Conservation (phyloP, 2,888 invertebrate species). For the Smittia aterrima region DNA sequence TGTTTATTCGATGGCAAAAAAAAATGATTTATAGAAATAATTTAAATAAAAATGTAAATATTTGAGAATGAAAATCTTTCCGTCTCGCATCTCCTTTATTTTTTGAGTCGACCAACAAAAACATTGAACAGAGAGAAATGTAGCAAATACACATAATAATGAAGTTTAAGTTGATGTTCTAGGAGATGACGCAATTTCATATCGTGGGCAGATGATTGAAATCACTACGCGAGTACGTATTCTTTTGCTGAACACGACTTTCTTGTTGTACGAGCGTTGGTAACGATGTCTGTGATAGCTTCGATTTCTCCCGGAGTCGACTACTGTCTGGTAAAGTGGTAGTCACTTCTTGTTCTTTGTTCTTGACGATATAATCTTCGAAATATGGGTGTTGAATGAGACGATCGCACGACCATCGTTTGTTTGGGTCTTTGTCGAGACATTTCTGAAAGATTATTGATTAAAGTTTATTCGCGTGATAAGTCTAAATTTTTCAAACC, state of each 20-base stretch:
- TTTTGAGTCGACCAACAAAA: neutral
- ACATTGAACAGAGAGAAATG: neutral
- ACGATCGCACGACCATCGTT: conserved; percentile 89
- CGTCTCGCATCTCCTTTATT: no score
- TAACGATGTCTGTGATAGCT: conserved; percentile 58
- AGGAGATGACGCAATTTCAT: conserved; percentile 42
- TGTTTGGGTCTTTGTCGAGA: conserved; percentile 89
- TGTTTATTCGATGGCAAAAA: conserved; percentile 11
- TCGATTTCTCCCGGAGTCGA: conserved; percentile 61
- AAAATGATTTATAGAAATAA: neutral
- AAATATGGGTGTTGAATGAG: conserved; percentile 88
- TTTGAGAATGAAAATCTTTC: neutral
- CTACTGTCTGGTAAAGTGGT: conserved; percentile 55
- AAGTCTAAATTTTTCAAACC: conserved; percentile 54
- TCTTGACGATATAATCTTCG: conserved; percentile 79
- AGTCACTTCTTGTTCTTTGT: conserved; percentile 61
- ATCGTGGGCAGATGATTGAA: conserved; percentile 55
- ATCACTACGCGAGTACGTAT: conserved; percentile 50
- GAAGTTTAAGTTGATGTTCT: neutral
- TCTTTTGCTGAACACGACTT: conserved; percentile 48
- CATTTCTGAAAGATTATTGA: conserved; percentile 70
- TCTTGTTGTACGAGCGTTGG: conserved; percentile 52
- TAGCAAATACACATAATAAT: neutral
- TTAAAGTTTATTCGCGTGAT: conserved; percentile 15
- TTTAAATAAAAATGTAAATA: conserved; percentile 15